Evolutionary conservation across 2,888 invertebrate genomes (phyloP), one percentile per base, ranked within the genome.

Genomic region (Hofmannophila pseudospretella): DNA sequence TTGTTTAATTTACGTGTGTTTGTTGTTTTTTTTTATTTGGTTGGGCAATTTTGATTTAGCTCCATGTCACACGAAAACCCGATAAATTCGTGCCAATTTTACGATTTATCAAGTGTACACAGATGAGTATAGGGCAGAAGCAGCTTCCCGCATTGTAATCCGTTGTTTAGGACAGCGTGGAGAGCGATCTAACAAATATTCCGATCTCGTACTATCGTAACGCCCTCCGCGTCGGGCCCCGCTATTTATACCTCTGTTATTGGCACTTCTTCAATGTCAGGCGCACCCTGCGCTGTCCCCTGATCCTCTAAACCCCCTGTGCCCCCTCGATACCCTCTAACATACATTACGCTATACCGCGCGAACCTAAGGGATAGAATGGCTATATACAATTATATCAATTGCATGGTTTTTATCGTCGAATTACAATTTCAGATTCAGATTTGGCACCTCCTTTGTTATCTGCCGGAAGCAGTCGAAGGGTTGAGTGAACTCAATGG

Each of bases 231-330:
- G 65, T 63, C 73, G 75, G 74, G 80, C 84, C 80, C 74, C 64
- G 69, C 85, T 82, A 82, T 85, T 87, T 88, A 85, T 87, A 81
- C 86, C 84, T 73, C 80, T 69, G 82, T 87, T 88, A 88, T 88
- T 86, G 87, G 81, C 87, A 87, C 88, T 88, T 86, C 88, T 87
- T 88, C 88, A 88, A 84, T 87, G 88, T 88, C 88, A 87, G 77
- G 66, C 86, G 85, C 88, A 88, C 86, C 87, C 87, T 80, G 80
- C 58, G 73, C 63, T 67, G 64, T 70, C 71, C 78, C 76, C 67
- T 69, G 66, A 70, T 67, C 71, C 75, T 63, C 64, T 65, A 67
- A 70, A 65, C 75, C 69, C 68, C 57, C 49, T 67, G 63, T 67
- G 63, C 70, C 68, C 65, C 70, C 64, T 27, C 10, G n/a, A 27